Conservation (phyloP, 2,797 vertebrate genomes). For the Notolabrus celidotus region DNA sequence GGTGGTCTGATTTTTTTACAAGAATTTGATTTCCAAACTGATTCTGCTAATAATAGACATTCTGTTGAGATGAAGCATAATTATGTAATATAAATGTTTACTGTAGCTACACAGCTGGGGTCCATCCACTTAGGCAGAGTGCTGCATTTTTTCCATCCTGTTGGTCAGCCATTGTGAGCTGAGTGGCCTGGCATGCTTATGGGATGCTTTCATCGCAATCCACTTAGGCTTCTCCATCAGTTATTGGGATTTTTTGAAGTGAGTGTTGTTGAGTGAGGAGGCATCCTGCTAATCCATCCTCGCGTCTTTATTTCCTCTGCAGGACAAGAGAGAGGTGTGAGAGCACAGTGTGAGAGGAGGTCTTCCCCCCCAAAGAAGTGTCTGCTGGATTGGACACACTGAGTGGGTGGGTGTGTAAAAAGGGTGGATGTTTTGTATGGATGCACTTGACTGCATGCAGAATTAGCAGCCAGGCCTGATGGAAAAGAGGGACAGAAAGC, state of each 20-base stretch:
- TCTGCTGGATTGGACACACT: constrained; percentile 52
- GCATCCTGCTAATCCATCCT: constrained; percentile 38
- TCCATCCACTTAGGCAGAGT: constrained; percentile 3
- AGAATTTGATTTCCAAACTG: not conserved
- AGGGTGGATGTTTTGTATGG: constrained; percentile 57
- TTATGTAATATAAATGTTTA: constrained; percentile 38
- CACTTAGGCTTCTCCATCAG: constrained; percentile 45
- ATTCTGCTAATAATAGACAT: constrained; percentile 19
- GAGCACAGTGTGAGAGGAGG: constrained; percentile 42
- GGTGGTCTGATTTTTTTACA: constrained; percentile 36
- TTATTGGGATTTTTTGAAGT: constrained; percentile 29
- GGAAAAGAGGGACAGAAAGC: constrained; percentile 86
- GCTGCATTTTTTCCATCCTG: constrained; percentile 38
- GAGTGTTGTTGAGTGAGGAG: constrained; percentile 45
- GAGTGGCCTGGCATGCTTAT: constrained; percentile 40
- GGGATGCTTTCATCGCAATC: constrained; percentile 56
- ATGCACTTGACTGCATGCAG: constrained; percentile 46
- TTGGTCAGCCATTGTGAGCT: constrained; percentile 48
- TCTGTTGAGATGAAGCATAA: not conserved
- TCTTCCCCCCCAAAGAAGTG: constrained; percentile 27
- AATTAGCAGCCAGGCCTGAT: constrained; percentile 72
- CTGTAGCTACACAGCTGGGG: constrained; percentile 14
- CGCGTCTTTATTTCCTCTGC: constrained; percentile 22
- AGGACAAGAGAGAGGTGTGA: constrained; percentile 56
- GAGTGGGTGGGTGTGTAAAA: constrained; percentile 15